Evolutionary conservation across 2,888 invertebrate genomes (phyloP), one percentile per base, ranked within the genome.

Genomic region (Noctua fimbriata): DNA sequence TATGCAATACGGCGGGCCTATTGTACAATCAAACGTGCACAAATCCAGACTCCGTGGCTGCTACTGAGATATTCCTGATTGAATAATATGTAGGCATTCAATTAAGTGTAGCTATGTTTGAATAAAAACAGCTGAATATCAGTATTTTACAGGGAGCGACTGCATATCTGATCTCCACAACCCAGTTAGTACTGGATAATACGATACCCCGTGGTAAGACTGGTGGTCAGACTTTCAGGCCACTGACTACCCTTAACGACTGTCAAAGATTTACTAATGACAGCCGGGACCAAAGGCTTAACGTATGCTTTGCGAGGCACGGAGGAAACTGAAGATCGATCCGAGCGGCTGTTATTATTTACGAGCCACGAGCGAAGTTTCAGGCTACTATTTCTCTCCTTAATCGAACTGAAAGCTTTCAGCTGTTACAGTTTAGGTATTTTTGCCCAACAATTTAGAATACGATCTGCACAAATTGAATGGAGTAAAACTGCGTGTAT

Each of bases 401-500:
- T 4, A 69, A 32, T 44, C 49, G 44, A 44, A 44, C 18, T 67
- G 3, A 49, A 72, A 36, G 18, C 60, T 41, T 63, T 28, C 7
- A 69, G n/a, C 14, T 49, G 21, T 69, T 32, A 55, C 41, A 24
- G n/a, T 21, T n/a, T 1, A 28, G 21, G 24, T 6, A 32, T 24
- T 83, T 78, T 72, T 44, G 36, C 9, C n/a, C 28, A 49, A 58
- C 63, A 63, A 76, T 85, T 82, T 80, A 75, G 79, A 87, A 85
- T 78, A 28, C 78, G 41, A 82, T 87, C 55, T 49, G 69, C 76
- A 69, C 60, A 82, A 82, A 87, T 79, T 75, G 81, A 81, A 79
- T 78, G 70, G 73, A 78, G 73, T 69, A 85, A 82, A 87, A 79
- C 79, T 76, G 76, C 79, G 85, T 71, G 69, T 80, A 77, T 76